phyloP scores from a whole-genome alignment of 2,797 vertebrate genomes.

The Protonibea diacanthus region DNA sequence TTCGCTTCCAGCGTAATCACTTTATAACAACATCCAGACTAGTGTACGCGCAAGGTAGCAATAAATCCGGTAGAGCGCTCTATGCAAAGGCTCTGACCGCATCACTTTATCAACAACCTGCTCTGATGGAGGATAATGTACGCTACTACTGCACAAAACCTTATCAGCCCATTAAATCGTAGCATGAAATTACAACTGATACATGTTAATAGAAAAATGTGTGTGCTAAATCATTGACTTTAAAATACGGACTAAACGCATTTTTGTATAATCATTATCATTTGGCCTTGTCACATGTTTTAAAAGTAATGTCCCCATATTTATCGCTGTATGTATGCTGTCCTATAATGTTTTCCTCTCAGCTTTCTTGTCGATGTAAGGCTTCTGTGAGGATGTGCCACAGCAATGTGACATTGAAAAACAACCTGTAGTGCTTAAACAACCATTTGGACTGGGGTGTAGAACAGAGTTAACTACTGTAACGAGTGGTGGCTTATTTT shows the following conservation, averaged over 20 bases:
- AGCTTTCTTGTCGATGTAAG: not conserved
- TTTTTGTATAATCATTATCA: not conserved
- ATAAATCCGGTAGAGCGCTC: slow-evolving; percentile 1
- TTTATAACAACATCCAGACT: too few relatives aligned
- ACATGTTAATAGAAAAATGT: not conserved
- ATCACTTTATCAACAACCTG: not conserved
- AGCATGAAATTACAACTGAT: not conserved
- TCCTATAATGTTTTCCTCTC: not conserved
- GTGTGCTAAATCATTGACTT: not conserved
- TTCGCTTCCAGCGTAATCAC: not conserved
- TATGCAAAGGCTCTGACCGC: too few relatives aligned
- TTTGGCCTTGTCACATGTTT: not conserved
- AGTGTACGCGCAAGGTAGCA: too few relatives aligned
- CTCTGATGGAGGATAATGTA: not conserved
- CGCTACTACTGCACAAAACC: not conserved
- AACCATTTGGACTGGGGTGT: not conserved
- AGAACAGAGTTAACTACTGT: not conserved
- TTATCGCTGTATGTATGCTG: not conserved
- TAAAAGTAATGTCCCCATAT: not conserved
- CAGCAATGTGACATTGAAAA: not conserved
- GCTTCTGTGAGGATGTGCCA: not conserved
- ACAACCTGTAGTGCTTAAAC: not conserved
- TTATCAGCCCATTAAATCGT: not conserved
- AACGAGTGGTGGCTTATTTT: not conserved
- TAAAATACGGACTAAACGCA: not conserved